Percentiles rank a stretch among this genome's conserved stretches.
These are phyloP conservation scores for Eupeodes luniger DNA, from an alignment of 2,888 invertebrate genomes.

Conservation along the genomic window DNA sequence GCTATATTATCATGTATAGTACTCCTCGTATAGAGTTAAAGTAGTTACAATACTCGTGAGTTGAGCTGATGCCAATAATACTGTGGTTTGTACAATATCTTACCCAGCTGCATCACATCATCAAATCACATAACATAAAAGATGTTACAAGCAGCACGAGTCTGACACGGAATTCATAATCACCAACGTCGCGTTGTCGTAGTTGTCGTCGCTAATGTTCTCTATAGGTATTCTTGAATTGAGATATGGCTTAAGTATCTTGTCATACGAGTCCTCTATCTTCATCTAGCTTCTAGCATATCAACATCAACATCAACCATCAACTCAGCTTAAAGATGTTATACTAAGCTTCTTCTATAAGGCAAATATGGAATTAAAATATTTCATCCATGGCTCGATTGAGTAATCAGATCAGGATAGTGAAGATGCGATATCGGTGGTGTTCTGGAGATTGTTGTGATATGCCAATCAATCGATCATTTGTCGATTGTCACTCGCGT, in stretches of 20 bases:
- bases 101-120: slow-evolving; percentile 1
- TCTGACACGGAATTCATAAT: slow-evolving; percentile 64
- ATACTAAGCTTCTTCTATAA: slow-evolving; percentile 32
- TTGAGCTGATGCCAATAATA: neutral
- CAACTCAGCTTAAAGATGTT: slow-evolving; percentile 29
- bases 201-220: neutral
- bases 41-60: neutral
- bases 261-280: slow-evolving; percentile 39
- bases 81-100: neutral
- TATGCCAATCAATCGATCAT: slow-evolving; percentile 76
- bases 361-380: slow-evolving; percentile 65
- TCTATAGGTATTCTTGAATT: slow-evolving; percentile 37
- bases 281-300: neutral
- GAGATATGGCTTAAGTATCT: slow-evolving; percentile 63
- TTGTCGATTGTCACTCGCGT: slow-evolving; percentile 73
- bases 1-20: neutral
- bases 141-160: slow-evolving; percentile 59
- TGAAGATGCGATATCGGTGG: slow-evolving; percentile 32
- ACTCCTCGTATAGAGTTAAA: neutral
- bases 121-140: too few relatives aligned
- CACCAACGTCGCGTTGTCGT: neutral
- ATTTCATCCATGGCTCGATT: slow-evolving; percentile 70
- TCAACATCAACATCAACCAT: neutral
- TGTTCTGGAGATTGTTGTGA: slow-evolving; percentile 44
- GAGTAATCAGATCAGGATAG: slow-evolving; percentile 73